Conservation (phyloP, 2,888 invertebrate species). For the Timema podura region DNA sequence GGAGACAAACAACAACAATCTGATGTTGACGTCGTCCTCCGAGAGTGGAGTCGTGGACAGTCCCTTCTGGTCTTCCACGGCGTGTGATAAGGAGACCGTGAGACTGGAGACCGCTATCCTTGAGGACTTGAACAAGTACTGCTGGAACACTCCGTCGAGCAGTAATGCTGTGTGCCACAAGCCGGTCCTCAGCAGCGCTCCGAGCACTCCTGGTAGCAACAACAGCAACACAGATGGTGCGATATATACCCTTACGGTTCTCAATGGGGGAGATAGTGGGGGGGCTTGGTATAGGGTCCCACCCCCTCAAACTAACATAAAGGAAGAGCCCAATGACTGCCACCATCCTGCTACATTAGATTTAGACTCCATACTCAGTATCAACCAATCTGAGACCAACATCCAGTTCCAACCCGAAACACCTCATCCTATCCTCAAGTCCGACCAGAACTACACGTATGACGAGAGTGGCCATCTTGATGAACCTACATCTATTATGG, state of each 20-base stretch:
- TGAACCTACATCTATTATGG: slow-evolving; percentile 42
- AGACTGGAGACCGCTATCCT: slow-evolving; percentile 69
- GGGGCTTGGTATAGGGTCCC: slow-evolving; percentile 51
- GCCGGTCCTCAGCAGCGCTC: background rate
- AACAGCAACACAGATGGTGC: slow-evolving; percentile 67
- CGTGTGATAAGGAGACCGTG: slow-evolving; percentile 62
- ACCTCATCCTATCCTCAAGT: slow-evolving; percentile 14
- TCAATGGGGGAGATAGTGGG: slow-evolving; percentile 64
- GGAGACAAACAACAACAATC: slow-evolving; percentile 55
- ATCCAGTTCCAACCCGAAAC: no score
- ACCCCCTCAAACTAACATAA: slow-evolving; percentile 46
- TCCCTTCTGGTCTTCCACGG: slow-evolving; percentile 26
- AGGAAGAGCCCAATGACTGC: slow-evolving; percentile 16
- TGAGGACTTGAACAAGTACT: slow-evolving; percentile 81
- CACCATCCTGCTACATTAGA: slow-evolving; percentile 51
- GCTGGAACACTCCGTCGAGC: slow-evolving; percentile 55
- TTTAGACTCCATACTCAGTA: slow-evolving; percentile 75
- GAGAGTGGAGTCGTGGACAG: slow-evolving; percentile 55
- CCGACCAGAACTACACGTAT: slow-evolving; percentile 43
- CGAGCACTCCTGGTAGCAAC: slow-evolving; percentile 3
- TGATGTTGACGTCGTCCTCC: slow-evolving; percentile 25
- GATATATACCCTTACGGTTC: slow-evolving; percentile 81
- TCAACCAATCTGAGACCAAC: no score
- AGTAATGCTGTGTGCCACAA: slow-evolving; percentile 13
- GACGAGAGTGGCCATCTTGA: slow-evolving; percentile 40